phyloP scores from a whole-genome alignment of 2,797 vertebrate genomes.

The Gephyroberyx darwinii region DNA sequence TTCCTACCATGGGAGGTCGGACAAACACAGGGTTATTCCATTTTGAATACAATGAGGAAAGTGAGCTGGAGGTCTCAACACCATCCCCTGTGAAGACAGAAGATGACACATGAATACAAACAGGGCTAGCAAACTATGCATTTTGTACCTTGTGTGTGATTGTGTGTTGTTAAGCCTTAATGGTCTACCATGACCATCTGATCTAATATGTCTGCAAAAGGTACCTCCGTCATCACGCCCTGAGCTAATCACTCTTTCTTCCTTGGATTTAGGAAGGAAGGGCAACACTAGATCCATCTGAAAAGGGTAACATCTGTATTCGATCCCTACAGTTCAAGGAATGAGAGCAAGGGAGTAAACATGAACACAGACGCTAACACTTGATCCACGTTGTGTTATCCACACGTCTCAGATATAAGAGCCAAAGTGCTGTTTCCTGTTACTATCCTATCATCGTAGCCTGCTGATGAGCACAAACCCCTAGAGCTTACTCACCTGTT shows the following conservation, averaged over 20 bases:
- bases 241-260: constrained; percentile 83
- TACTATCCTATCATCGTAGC: not conserved
- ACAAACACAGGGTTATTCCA: constrained; percentile 97
- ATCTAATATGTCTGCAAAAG: constrained; percentile 10
- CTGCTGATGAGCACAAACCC: constrained; percentile 71
- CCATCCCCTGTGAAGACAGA: constrained; percentile 58
- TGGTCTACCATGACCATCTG: constrained; percentile 2
- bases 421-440: not conserved
- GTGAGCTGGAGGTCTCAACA: constrained; percentile 68
- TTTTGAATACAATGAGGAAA: constrained; percentile 87
- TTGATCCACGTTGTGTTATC: not conserved
- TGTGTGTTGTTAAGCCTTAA: not conserved
- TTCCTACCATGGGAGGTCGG: constrained; percentile 84
- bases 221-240: constrained; percentile 86
- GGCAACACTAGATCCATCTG: constrained; percentile 89
- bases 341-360: constrained; percentile 32
- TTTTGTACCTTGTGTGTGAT: not conserved
- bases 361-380: not conserved
- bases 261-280: constrained; percentile 89
- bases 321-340: constrained; percentile 84
- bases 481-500: constrained; percentile 81
- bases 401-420: too few relatives aligned
- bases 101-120: not conserved
- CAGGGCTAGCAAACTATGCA: not conserved
- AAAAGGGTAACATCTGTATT: constrained; percentile 94